Conservation (phyloP, 2,797 vertebrate species). For the Dromococcyx pavoninus region DNA sequence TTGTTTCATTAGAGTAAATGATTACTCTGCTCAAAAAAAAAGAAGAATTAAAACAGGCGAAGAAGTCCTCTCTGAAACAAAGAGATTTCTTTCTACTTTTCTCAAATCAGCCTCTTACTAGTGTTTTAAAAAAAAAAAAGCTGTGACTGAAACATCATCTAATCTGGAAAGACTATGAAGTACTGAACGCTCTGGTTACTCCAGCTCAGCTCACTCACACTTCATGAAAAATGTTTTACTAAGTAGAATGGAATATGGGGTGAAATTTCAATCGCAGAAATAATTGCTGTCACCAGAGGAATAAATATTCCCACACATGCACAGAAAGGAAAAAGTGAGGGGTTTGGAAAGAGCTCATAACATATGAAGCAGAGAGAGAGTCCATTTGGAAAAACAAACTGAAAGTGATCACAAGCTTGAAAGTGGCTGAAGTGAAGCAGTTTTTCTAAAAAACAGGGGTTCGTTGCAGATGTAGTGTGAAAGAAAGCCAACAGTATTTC, state of each 20-base stretch:
- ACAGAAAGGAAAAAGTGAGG: neutral
- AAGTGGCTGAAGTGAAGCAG: neutral
- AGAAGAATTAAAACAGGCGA: neutral
- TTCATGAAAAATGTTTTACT: neutral
- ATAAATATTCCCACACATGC: neutral
- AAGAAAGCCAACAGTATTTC: neutral
- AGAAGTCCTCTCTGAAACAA: neutral
- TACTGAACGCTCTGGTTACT: neutral
- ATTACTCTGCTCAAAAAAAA: neutral
- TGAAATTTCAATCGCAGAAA: neutral
- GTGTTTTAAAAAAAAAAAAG: neutral
- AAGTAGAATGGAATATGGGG: neutral
- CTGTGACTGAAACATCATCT: neutral
- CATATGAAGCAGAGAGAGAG: neutral
- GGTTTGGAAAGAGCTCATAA: neutral
- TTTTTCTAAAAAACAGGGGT: neutral
- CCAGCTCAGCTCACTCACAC: neutral
- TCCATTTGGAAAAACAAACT: neutral
- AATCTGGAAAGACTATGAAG: neutral
- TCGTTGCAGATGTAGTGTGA: neutral
- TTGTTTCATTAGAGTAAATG: neutral
- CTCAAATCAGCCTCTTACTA: neutral
- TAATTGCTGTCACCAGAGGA: neutral
- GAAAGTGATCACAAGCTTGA: neutral
- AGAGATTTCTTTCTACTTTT: neutral